Evolutionary conservation across 2,888 invertebrate genomes (phyloP).

Genomic region (Tenthredo scrophulariae): DNA sequence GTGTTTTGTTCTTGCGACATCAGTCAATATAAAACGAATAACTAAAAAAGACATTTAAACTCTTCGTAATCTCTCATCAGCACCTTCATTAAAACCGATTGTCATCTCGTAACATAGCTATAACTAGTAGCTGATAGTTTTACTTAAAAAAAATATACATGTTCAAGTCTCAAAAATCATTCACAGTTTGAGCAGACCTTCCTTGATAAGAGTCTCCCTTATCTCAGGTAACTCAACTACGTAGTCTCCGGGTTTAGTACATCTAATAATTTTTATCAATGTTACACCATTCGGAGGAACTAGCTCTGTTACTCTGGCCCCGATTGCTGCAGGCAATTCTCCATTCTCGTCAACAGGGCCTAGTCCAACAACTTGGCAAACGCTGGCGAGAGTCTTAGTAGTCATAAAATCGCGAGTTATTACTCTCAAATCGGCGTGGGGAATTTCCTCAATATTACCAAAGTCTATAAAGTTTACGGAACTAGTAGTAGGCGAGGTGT

Average conservation of each 20-base stretch:
- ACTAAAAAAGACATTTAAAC: neutral
- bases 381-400: conserved; percentile 62
- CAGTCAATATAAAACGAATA: neutral
- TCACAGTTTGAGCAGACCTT: conserved; percentile 58
- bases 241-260: conserved; percentile 55
- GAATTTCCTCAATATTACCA: conserved; percentile 69
- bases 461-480: conserved; percentile 72
- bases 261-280: conserved; percentile 61
- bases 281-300: conserved; percentile 36
- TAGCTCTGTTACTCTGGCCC: conserved; percentile 56
- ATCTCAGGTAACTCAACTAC: conserved; percentile 67
- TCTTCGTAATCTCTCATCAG: neutral
- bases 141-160: neutral
- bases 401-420: conserved; percentile 72
- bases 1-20: neutral
- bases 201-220: conserved; percentile 58
- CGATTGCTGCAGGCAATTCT: conserved; percentile 55
- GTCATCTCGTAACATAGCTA: neutral
- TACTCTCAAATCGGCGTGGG: conserved; percentile 69
- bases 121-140: neutral
- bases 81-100: neutral
- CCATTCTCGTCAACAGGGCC: conserved; percentile 53
- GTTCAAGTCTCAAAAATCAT: neutral
- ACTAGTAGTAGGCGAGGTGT: conserved; percentile 58
- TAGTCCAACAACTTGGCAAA: conserved; percentile 62